Base-by-base conservation (phyloP, 2,113 vertebrate species). In the Synodontis membranacea region DNA sequence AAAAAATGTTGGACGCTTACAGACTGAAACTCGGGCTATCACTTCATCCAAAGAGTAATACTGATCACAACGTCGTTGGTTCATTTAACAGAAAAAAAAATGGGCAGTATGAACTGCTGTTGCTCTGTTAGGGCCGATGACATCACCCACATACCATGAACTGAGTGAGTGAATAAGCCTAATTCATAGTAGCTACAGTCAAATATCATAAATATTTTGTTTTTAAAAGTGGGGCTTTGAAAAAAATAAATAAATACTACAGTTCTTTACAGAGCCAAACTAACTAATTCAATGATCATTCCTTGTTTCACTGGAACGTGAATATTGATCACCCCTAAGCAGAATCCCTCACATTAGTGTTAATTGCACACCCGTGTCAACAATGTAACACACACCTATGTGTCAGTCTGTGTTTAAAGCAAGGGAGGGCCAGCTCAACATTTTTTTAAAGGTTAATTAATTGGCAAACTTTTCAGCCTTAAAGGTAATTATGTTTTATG, bases 321-420 rank as follows among this genome's bases (percentile, higher is more conserved):
- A 37, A 80, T 28, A 28, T 25, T 86, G 80, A 89, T 31, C 52
- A 70, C 37, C 70, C 10, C 39, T 34, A 54, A 72, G 80, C 37
- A 52, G 86, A 82, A 48, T 88, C 58, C 79, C 31, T 86, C 86
- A 88, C 66, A 19, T 46, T 54, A 58, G 80, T 89, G 88, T 31
- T 39, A 87, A 83, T 80, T 89, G 83, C 86, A 91, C 80, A 76
- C 17, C 54, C 81, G 86, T 90, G 86, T 89, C 70, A 90, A 88
- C 91, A 88, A 88, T 88, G 85, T 93, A 48, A 86, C 91, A 90
- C 64, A 88, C 25, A 70, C 62, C 48, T 39, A 58, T 76, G 34
- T 84, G 80, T 75, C 34, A 90, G 89, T 86, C 50, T 89, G 89
- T 83, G 86, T 75, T 15, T 87, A 85, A 74, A 74, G 82, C 8